Conservation (phyloP, 2,113 vertebrate species). For the Entelurus aequoreus region DNA sequence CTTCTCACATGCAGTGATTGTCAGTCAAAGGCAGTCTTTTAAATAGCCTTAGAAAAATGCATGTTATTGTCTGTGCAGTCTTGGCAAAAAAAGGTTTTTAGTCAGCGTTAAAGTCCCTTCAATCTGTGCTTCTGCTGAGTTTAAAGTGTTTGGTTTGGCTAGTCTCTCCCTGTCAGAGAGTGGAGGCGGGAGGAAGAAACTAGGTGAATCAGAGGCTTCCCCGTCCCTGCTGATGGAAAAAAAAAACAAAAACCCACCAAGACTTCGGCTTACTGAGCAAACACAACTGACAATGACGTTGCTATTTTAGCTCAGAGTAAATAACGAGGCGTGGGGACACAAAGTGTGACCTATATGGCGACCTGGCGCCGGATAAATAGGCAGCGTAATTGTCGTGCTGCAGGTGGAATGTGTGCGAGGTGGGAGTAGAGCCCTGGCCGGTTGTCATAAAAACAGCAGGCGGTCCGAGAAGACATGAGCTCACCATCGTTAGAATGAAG, state of each 20-base stretch:
- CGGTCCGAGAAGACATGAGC: slow-evolving; percentile 57
- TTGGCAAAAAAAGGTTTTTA: background rate
- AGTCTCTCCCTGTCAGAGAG: slow-evolving; percentile 17
- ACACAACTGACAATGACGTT: slow-evolving; percentile 29
- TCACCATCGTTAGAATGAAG: slow-evolving; percentile 54
- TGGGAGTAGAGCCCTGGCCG: slow-evolving; percentile 27
- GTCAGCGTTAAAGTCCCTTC: background rate
- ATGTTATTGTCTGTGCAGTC: background rate
- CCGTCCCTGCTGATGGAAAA: slow-evolving; percentile 14
- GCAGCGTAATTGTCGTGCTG: slow-evolving; percentile 41
- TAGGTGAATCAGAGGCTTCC: slow-evolving; percentile 31
- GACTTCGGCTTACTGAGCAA: slow-evolving; percentile 20
- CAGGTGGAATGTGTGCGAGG: slow-evolving; percentile 59
- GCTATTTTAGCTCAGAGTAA: slow-evolving; percentile 45
- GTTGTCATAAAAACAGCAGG: slow-evolving; percentile 51
- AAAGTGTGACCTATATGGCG: slow-evolving; percentile 43
- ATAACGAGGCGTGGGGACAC: slow-evolving; percentile 30
- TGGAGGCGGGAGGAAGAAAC: background rate
- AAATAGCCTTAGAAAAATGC: background rate
- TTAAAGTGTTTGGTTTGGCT: slow-evolving; percentile 25
- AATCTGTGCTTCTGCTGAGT: slow-evolving; percentile 14
- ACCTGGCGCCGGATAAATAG: slow-evolving; percentile 53
- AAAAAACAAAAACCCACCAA: slow-evolving; percentile 14
- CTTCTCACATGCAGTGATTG: too few relatives aligned
- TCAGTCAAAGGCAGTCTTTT: too few relatives aligned